phyloP scores from a whole-genome alignment of 2,888 invertebrate genomes.

The Cenopis cana region DNA sequence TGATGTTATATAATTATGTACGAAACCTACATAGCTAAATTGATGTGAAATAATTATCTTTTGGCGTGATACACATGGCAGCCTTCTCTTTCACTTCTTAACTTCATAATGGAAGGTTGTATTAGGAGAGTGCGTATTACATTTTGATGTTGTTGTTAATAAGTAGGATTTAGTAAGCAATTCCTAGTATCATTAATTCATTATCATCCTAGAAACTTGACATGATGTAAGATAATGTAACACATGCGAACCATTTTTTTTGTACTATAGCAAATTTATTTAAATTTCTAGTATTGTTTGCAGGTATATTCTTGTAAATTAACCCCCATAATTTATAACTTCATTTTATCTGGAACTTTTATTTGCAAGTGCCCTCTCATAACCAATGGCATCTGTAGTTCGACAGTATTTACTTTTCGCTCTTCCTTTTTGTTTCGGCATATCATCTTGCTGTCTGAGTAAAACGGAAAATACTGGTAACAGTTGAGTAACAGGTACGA shows the following conservation, averaged over 20 bases:
- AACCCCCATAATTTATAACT: constrained; percentile 21
- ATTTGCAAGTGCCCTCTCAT: constrained; percentile 73
- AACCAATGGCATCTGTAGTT: constrained; percentile 76
- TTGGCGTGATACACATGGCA: neutral
- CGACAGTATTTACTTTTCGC: constrained; percentile 81
- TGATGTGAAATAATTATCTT: neutral
- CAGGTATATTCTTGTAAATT: constrained; percentile 34
- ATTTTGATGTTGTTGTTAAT: neutral
- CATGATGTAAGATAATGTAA: neutral
- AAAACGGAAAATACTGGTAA: neutral
- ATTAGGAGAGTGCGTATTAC: neutral
- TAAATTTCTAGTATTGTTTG: constrained; percentile 25
- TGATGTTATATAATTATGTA: too few species aligned
- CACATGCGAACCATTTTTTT: neutral
- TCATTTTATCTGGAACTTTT: constrained; percentile 31
- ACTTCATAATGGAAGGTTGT: neutral
- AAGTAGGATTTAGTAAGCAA: neutral
- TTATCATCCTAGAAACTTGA: neutral
- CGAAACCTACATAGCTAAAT: neutral
- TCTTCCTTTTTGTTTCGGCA: constrained; percentile 60
- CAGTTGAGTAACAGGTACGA: too few species aligned
- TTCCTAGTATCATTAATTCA: neutral
- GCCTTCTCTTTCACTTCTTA: neutral
- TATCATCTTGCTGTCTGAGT: constrained; percentile 60
- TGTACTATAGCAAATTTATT: constrained; percentile 17